These are phyloP conservation scores for Heloderma charlesbogerti DNA, from an alignment of 2,113 vertebrate genomes.

Conservation along the genomic window DNA sequence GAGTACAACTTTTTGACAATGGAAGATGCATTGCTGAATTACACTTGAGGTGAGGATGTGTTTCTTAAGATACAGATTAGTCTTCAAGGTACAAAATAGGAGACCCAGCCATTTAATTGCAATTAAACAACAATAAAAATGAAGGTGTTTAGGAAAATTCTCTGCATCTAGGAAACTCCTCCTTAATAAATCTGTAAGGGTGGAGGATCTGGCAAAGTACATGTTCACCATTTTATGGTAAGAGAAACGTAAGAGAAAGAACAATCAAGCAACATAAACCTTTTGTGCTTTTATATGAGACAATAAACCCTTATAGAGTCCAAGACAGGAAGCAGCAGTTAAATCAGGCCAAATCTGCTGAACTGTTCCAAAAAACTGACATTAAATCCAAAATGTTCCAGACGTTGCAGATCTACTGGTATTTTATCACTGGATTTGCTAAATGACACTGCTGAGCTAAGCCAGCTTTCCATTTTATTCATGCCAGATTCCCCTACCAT, in stretches of 20 bases:
- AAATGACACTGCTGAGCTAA: not conserved
- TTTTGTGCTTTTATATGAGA: conserved; percentile 17
- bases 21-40: not conserved
- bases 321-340: conserved; percentile 11
- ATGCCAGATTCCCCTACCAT: not conserved
- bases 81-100: conserved; percentile 34
- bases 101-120: not conserved
- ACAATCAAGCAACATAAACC: not conserved
- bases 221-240: not conserved
- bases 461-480: conserved; percentile 21
- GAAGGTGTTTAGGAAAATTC: not conserved
- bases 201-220: conserved; percentile 17
- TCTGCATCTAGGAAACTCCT: not conserved
- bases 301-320: not conserved
- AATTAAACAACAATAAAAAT: conserved; percentile 17
- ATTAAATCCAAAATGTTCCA: conserved; percentile 1
- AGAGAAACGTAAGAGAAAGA: not conserved
- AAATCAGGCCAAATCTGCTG: not conserved
- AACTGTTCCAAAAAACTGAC: not conserved
- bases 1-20: not conserved
- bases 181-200: not conserved
- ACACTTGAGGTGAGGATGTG: conserved; percentile 36
- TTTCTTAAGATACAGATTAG: conserved; percentile 20
- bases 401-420: not conserved
- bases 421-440: not conserved